A percentile compares a stretch with the other conserved stretches of the same genome.
These are phyloP conservation scores for Thera obeliscata DNA, from an alignment of 2,888 invertebrate species.

Conservation along the genomic window DNA sequence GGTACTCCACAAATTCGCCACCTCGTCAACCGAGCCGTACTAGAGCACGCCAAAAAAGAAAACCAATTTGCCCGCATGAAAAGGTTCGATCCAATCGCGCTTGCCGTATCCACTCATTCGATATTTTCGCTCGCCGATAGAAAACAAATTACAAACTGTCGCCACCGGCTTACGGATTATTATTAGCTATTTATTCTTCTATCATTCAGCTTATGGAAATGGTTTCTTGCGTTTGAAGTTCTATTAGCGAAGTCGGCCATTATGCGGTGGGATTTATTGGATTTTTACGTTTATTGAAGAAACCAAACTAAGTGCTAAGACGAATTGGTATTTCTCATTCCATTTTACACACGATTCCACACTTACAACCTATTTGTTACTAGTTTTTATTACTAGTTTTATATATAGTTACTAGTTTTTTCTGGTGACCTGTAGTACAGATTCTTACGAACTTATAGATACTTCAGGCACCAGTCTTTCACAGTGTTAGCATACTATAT, in stretches of 20 bases:
- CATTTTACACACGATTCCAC: neutral
- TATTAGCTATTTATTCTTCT: slow-evolving; percentile 76
- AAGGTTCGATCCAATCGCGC: slow-evolving; percentile 79
- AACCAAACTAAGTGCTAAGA: too few species aligned
- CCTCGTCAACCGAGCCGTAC: slow-evolving; percentile 72
- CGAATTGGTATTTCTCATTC: too few species aligned
- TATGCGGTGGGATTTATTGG: slow-evolving; percentile 29
- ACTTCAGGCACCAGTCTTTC: too few species aligned
- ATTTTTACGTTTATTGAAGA: slow-evolving; percentile 27
- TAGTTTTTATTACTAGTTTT: too few species aligned
- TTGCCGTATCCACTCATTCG: slow-evolving; percentile 81
- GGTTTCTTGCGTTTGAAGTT: slow-evolving; percentile 72
- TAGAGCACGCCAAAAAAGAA: slow-evolving; percentile 78
- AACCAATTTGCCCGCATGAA: slow-evolving; percentile 83
- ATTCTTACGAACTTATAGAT: too few species aligned
- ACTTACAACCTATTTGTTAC: neutral
- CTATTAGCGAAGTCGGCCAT: slow-evolving; percentile 57
- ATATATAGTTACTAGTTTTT: too few species aligned
- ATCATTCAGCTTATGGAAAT: slow-evolving; percentile 76
- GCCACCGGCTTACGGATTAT: slow-evolving; percentile 58
- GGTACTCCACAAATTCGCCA: slow-evolving; percentile 64
- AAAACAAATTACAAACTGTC: slow-evolving; percentile 83
- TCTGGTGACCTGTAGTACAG: too few species aligned
- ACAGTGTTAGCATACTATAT: too few species aligned
- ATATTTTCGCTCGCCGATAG: slow-evolving; percentile 78